These are phyloP conservation scores for Lepidurus packardi DNA, from an alignment of 1,140 invertebrate species.

Conservation along the genomic window DNA sequence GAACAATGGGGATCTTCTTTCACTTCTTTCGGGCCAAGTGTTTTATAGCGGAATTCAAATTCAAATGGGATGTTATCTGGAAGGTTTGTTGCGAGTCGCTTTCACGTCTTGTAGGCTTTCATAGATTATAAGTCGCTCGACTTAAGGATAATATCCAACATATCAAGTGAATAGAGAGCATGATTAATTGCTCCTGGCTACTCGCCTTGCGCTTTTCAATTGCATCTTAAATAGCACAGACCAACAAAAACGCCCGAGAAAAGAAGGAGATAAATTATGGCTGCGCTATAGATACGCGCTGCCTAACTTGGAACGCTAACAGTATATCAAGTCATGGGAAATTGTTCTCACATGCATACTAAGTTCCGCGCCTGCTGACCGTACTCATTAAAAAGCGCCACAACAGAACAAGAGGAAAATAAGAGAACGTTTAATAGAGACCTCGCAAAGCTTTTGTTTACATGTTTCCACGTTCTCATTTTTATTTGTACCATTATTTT, in stretches of 20 bases:
- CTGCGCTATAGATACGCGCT: not conserved
- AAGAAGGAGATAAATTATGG: not conserved
- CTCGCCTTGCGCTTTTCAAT: slow-evolving; percentile 6
- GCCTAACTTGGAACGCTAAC: not conserved
- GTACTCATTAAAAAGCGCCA: not conserved
- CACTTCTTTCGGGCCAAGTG: not conserved
- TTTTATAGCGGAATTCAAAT: not conserved
- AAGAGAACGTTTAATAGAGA: not conserved
- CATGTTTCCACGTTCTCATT: too few relatives aligned
- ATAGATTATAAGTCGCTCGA: not conserved
- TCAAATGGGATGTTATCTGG: slow-evolving; percentile 3
- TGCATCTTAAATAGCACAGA: slow-evolving; percentile 9
- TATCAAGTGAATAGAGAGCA: not conserved
- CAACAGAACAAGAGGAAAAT: not conserved
- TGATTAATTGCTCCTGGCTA: slow-evolving; percentile 6
- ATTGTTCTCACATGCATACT: not conserved
- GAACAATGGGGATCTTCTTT: not conserved
- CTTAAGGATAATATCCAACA: not conserved
- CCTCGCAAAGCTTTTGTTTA: too few relatives aligned
- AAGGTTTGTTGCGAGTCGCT: not conserved
- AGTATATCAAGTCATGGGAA: not conserved
- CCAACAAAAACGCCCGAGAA: not conserved
- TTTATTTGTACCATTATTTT: too few relatives aligned
- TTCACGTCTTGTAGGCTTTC: not conserved
- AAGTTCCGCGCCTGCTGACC: not conserved